These are phyloP conservation scores for Caenorhabditis doughertyi DNA, from an alignment of 2,888 invertebrate genomes.

Conservation along the genomic window DNA sequence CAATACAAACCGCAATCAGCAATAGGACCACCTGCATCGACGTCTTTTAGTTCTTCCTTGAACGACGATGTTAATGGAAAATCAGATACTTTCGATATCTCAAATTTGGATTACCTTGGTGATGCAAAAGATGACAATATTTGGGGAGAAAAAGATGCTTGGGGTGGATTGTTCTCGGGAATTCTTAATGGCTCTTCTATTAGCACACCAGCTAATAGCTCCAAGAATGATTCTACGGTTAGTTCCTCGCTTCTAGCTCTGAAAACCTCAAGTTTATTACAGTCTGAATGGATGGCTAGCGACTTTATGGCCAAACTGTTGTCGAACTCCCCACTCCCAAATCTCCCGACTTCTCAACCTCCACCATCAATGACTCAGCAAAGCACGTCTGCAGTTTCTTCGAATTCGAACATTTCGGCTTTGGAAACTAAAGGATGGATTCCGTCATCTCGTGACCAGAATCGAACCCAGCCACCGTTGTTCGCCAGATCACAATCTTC, in stretches of 20 bases:
- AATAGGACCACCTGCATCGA: slow-evolving; percentile 16
- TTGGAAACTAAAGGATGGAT: slow-evolving; percentile 42
- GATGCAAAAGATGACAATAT: slow-evolving; percentile 31
- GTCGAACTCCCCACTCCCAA: not conserved
- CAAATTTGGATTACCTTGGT: slow-evolving; percentile 28
- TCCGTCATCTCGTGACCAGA: slow-evolving; percentile 10
- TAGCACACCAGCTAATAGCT: not conserved
- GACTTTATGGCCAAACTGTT: slow-evolving; percentile 23
- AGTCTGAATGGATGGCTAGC: slow-evolving; percentile 15
- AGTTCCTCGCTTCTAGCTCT: not conserved
- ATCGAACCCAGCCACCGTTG: slow-evolving; percentile 34
- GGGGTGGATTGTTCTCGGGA: slow-evolving; percentile 54
- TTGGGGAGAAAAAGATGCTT: slow-evolving; percentile 44
- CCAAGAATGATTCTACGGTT: slow-evolving; percentile 8
- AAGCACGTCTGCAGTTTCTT: not conserved
- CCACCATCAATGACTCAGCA: not conserved
- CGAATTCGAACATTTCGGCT: slow-evolving; percentile 21
- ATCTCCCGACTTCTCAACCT: not conserved
- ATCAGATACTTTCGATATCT: slow-evolving; percentile 22
- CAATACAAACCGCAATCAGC: slow-evolving; percentile 28
- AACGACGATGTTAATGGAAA: slow-evolving; percentile 1
- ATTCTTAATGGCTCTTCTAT: not conserved
- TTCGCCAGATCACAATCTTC: slow-evolving; percentile 49
- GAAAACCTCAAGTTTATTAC: not conserved
- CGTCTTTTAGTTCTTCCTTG: not conserved